Evolutionary conservation across 2,888 invertebrate genomes (phyloP), one percentile per base, ranked within the genome.

Genomic region (Acanthosepion pharaonis): DNA sequence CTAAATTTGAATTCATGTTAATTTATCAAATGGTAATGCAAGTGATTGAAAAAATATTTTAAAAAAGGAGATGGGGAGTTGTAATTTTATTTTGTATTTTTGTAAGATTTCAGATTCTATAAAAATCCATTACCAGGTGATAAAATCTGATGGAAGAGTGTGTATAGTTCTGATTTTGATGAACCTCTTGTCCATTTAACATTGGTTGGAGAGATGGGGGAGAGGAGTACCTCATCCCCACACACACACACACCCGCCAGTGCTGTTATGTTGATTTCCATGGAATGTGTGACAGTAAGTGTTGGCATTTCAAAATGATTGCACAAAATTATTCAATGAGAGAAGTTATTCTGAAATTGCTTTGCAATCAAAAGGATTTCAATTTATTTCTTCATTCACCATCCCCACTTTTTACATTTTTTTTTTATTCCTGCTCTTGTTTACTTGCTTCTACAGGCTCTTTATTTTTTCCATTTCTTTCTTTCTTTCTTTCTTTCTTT

Each of bases 51-150:
- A 78, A 78, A 78, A 78, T 28, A 78, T 25, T 6, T 78, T 9
- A 28, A 28, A 9, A n/a, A 28, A 78, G 28, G n/a, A 28, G 28
- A 9, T 11, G n/a, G n/a, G n/a, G 55, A 9, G 78, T 25, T 78
- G 78, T 78, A 78, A 78, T 78, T 78, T 78, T 28, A n/a, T 78
- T 78, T 78, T 78, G 11, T 78, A 78, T 78, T 78, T 78, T 78
- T n/a, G 28, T 9, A 78, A 78, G 78, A 78, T 78, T 78, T 78
- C n/a, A 9, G 25, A 78, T 78, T 78, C 78, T 78, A 78, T 78
- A 78, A 78, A 78, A 78, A 78, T 78, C 78, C 78, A 78, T 78
- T 78, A 78, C 78, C 78, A 78, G 78, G 78, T 78, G 78, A 78
- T 78, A 78, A 78, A 78, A 78, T 78, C 78, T 78, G 78, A 78